A percentile compares a stretch with the other conserved stretches of the same genome.
Evolutionary conservation across 2,797 vertebrate genomes (phyloP).

Genomic region (Moxostoma hubbsi): DNA sequence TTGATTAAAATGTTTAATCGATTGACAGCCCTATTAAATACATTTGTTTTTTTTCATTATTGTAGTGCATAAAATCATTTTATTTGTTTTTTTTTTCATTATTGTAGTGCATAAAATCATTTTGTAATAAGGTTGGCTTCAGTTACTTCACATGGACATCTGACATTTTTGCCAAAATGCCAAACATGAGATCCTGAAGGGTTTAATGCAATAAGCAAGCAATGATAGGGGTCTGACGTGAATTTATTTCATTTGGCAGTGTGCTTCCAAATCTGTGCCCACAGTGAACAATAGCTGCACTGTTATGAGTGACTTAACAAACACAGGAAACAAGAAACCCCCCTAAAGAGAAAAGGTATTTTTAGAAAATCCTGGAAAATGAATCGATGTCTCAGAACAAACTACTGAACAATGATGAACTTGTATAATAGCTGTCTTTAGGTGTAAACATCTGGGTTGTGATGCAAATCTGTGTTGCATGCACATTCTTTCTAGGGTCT

Average conservation of each 20-base stretch:
- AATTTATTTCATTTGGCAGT: constrained; percentile 57
- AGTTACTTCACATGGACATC: constrained; percentile 49
- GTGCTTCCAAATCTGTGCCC: constrained; percentile 29
- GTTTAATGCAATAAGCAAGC: constrained; percentile 57
- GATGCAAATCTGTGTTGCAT: too few species aligned
- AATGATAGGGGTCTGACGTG: constrained; percentile 49
- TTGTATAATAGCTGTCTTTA: too few species aligned
- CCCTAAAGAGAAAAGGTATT: constrained; percentile 10
- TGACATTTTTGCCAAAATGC: constrained; percentile 41
- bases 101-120: constrained; percentile 31
- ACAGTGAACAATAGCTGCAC: constrained; percentile 49
- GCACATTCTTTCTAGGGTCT: too few species aligned
- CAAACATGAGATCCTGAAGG: constrained; percentile 36
- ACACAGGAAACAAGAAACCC: constrained; percentile 51
- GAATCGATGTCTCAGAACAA: too few species aligned
- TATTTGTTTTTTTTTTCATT: background rate
- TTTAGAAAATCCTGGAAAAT: background rate
- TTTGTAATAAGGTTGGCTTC: background rate
- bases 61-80: too few species aligned
- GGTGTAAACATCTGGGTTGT: too few species aligned
- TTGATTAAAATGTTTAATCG: too few species aligned
- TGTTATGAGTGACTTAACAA: constrained; percentile 56
- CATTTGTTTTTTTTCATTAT: too few species aligned
- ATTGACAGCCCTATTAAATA: too few species aligned
- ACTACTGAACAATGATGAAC: too few species aligned